A percentile compares a stretch with the other conserved stretches of the same genome.
These are phyloP conservation scores for Tragelaphus oryx DNA, from an alignment of 2,797 vertebrate species.

Conservation along the genomic window DNA sequence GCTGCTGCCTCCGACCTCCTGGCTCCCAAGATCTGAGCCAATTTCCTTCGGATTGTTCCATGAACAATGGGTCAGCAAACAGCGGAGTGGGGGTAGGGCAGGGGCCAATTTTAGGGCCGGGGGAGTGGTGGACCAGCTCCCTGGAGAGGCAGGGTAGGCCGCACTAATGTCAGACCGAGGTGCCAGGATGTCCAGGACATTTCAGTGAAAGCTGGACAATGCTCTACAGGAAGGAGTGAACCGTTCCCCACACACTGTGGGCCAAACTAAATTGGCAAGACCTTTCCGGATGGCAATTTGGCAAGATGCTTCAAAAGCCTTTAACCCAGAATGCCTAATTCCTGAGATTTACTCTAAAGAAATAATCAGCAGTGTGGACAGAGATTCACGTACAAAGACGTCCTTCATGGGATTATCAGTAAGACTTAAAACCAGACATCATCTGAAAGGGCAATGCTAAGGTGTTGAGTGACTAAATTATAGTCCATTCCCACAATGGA, in stretches of 20 bases:
- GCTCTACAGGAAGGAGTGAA: not conserved
- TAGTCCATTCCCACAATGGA: not conserved
- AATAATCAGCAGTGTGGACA: not conserved
- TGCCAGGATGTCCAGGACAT: conserved; percentile 11
- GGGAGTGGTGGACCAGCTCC: not conserved
- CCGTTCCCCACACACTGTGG: fast-evolving
- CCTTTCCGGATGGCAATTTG: not conserved
- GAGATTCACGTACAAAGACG: not conserved
- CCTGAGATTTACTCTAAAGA: not conserved
- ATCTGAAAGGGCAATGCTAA: not conserved
- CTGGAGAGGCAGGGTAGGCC: not conserved
- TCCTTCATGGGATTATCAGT: not conserved
- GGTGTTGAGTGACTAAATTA: not conserved
- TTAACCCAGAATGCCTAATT: not conserved
- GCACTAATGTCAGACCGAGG: not conserved
- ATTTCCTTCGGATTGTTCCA: conserved; percentile 75
- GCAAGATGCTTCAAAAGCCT: not conserved
- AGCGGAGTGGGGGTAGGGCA: not conserved
- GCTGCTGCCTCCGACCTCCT: not conserved
- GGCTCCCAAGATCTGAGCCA: conserved; percentile 44
- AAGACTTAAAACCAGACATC: not conserved
- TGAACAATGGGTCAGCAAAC: not conserved
- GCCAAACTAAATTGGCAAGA: not conserved
- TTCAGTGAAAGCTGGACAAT: not conserved
- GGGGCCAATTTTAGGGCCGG: not conserved